phyloP scores from a whole-genome alignment of 2,113 vertebrate species.

The Panthera tigris region DNA sequence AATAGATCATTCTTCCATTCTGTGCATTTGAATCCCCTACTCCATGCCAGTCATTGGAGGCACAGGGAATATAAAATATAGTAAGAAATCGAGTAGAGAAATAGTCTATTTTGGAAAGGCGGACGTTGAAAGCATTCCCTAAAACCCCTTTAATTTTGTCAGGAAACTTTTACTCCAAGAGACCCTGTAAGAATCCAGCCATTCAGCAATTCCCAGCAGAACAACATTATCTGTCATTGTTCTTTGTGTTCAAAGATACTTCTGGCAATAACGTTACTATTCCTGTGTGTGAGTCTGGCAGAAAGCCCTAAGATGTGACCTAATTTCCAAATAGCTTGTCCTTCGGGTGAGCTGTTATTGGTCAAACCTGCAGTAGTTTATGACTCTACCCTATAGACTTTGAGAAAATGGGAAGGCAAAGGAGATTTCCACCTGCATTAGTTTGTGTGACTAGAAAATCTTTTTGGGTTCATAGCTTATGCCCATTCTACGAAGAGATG shows the following conservation, averaged over 20 bases:
- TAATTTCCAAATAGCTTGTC: conserved; percentile 75
- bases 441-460: not conserved
- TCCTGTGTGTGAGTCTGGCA: conserved; percentile 65
- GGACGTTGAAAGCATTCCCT: not conserved
- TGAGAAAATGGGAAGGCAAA: conserved; percentile 7
- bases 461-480: conserved; percentile 30
- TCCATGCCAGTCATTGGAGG: not conserved
- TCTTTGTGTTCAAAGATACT: conserved; percentile 69
- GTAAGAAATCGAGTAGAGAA: not conserved
- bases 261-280: conserved; percentile 72
- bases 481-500: conserved; percentile 39
- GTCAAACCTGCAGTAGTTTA: conserved; percentile 54
- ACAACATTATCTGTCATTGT: conserved; percentile 62
- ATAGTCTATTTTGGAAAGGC: conserved; percentile 26
- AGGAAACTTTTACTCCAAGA: conserved; percentile 42
- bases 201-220: not conserved
- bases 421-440: conserved; percentile 43
- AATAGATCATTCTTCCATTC: not conserved
- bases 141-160: conserved; percentile 15
- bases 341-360: conserved; percentile 66
- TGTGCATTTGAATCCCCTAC: not conserved
- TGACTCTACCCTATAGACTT: conserved; percentile 25
- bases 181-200: conserved; percentile 23
- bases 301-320: conserved; percentile 74
- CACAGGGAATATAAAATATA: not conserved